These are phyloP conservation scores for Anastrepha ludens DNA, from an alignment of 1,140 invertebrate species.

Conservation along the genomic window DNA sequence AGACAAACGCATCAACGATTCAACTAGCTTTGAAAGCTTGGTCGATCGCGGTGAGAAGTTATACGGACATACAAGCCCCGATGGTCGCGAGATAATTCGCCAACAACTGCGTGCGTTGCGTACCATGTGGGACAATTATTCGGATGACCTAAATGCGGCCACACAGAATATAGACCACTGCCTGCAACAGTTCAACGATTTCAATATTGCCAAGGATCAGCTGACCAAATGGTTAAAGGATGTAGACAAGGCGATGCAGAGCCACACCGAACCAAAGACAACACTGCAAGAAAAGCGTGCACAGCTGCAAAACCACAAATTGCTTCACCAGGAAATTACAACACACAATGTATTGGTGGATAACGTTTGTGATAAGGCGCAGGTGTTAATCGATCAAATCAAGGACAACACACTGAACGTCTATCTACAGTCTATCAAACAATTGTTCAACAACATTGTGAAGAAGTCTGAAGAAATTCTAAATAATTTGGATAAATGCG, in stretches of 20 bases:
- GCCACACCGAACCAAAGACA: conserved; percentile 91
- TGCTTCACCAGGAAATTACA: conserved; percentile 96
- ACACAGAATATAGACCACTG: conserved; percentile 91
- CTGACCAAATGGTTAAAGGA: conserved; percentile 94
- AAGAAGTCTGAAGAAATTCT: conserved; percentile 90
- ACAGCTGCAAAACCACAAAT: conserved; percentile 94
- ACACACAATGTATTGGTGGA: conserved; percentile 93
- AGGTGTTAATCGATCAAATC: conserved; percentile 91
- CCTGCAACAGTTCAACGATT: conserved; percentile 91
- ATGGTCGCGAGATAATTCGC: conserved; percentile 92
- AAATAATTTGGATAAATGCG: conserved; percentile 88
- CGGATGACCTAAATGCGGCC: conserved; percentile 86
- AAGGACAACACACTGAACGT: conserved; percentile 90
- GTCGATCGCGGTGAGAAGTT: conserved; percentile 93
- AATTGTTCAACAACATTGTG: conserved; percentile 91
- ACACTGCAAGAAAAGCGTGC: conserved; percentile 95
- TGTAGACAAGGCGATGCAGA: conserved; percentile 92
- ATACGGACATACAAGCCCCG: conserved; percentile 93
- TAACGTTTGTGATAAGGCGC: conserved; percentile 93
- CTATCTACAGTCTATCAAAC: conserved; percentile 91
- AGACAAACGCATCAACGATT: conserved; percentile 87
- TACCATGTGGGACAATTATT: conserved; percentile 90
- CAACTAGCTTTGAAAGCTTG: conserved; percentile 88
- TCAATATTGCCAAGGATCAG: conserved; percentile 91
- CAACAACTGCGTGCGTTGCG: conserved; percentile 90